Evolutionary conservation across 1,140 invertebrate species (phyloP), one percentile per base, ranked within the genome.

Genomic region (Piezodorus guildinii): DNA sequence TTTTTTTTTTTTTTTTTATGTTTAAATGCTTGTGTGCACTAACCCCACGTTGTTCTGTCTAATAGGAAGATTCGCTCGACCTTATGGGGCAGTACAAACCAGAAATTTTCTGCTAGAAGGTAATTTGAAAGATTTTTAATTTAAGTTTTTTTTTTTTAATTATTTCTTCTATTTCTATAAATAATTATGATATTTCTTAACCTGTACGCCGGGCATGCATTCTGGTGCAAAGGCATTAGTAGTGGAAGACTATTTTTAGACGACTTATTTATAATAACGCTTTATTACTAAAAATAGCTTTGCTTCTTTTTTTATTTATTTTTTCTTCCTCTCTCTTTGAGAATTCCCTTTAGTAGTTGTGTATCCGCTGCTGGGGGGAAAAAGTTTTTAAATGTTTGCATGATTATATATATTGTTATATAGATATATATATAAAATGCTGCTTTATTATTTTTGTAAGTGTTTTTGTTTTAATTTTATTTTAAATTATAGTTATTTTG

Each of bases 71-170:
- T 79, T 85, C 82, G 79, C 83, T 86, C 82, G 85, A 87, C 79
- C 85, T 86, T 77, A 86, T 87, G 80, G 85, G 85, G 74, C 84
- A 85, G 79, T 88, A 85, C 82, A 86, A 86, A 79, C 83, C 85
- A 77, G 85, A 87, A 83, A 87, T 88, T 80, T 86, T 87, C 82
- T 87, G 85, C 80, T 87, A 83, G 82, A 83, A 83, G 82, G 82
- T 82, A 83, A 80, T 76, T 67, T 58, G 49, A 12, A 39, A 39
- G 34, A 44, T 62, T 61, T 43, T 62, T 30, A 30, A 16, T 61
- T 54, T 51, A n/a, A n/a, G n/a, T n/a, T n/a, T n/a, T n/a, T n/a
- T n/a, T n/a, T n/a, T n/a, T n/a, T n/a, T n/a, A n/a, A 4, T 44
- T 17, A 4, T 46, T 46, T 15, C 4, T 49, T 49, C n/a, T 49